These are phyloP conservation scores for Heliconius melpomene DNA, from an alignment of 1,140 invertebrate species.

Conservation along the genomic window DNA sequence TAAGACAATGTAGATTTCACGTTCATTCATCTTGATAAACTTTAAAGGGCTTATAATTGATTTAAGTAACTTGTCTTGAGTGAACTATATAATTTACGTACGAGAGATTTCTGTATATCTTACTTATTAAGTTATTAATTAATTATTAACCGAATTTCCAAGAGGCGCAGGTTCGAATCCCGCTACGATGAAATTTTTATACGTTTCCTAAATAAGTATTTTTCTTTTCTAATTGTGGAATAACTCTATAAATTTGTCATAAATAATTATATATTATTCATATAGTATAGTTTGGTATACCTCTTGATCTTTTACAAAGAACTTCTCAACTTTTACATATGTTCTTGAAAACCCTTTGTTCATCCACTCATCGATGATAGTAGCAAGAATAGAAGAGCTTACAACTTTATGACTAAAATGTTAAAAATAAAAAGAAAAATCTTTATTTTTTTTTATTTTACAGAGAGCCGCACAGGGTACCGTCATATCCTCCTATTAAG, in stretches of 20 bases:
- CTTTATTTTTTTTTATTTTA: no score
- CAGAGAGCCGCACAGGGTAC: no score
- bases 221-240: no score
- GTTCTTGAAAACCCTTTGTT: background rate
- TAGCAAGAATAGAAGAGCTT: background rate
- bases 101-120: background rate
- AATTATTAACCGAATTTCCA: no score
- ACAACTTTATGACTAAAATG: background rate
- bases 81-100: background rate
- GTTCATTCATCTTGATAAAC: background rate
- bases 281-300: no score
- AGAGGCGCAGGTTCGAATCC: no score
- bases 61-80: background rate
- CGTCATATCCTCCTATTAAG: no score
- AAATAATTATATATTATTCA: no score
- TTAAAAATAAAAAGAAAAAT: background rate
- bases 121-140: background rate
- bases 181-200: no score
- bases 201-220: no score
- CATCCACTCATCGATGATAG: background rate
- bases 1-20: background rate
- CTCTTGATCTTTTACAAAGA: background rate
- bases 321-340: background rate
- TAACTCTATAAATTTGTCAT: no score
- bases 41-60: conserved; percentile 2